Conservation (phyloP, 2,888 invertebrate species). For the Lochmaea capreae region DNA sequence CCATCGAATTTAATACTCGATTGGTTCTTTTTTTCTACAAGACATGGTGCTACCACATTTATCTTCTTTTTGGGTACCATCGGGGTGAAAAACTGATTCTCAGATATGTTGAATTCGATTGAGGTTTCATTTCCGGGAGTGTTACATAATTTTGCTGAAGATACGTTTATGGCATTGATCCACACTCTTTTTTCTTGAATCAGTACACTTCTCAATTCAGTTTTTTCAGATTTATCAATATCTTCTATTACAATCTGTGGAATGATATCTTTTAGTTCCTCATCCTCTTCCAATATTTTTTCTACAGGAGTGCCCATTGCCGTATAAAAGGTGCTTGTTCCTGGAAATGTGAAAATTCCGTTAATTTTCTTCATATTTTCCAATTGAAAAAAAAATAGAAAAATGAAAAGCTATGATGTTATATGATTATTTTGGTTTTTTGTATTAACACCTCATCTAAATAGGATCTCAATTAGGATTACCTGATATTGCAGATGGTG, state of each 20-base stretch:
- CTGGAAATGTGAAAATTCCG: slow-evolving; percentile 6
- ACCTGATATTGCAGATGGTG: slow-evolving; percentile 12
- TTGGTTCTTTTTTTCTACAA: slow-evolving; percentile 27
- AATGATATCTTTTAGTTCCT: neutral
- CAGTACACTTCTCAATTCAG: slow-evolving; percentile 8
- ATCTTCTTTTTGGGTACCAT: slow-evolving; percentile 41
- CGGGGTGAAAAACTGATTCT: slow-evolving; percentile 34
- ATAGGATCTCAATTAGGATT: neutral
- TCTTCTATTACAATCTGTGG: slow-evolving; percentile 6
- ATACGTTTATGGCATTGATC: slow-evolving; percentile 41
- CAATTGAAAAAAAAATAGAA: too few species aligned
- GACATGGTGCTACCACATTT: slow-evolving; percentile 44
- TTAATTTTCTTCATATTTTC: neutral
- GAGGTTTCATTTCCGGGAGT: slow-evolving; percentile 4
- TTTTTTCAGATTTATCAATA: neutral
- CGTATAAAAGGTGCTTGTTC: slow-evolving; percentile 11
- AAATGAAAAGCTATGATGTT: too few species aligned
- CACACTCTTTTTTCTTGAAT: slow-evolving; percentile 34
- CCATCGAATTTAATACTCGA: slow-evolving; percentile 43
- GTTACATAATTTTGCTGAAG: slow-evolving; percentile 19
- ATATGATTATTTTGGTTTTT: too few species aligned
- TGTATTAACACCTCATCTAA: too few species aligned
- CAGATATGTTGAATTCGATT: slow-evolving; percentile 1
- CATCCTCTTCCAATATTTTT: slow-evolving; percentile 15
- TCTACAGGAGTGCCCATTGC: slow-evolving; percentile 7